These are phyloP conservation scores for Orthosia cruda DNA, from an alignment of 2,888 invertebrate species.

Conservation along the genomic window DNA sequence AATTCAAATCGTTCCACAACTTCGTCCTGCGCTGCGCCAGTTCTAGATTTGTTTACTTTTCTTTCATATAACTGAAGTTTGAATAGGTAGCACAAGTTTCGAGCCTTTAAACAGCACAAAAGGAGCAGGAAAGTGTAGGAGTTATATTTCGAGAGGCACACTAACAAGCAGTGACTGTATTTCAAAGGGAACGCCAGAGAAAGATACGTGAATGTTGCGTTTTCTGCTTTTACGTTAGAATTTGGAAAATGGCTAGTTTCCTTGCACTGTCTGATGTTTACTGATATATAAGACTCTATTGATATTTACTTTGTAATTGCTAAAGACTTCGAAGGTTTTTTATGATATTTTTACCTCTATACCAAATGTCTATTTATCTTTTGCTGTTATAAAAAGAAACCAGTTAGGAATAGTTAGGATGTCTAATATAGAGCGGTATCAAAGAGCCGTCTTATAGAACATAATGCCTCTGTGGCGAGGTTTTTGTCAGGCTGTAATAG, in stretches of 20 bases:
- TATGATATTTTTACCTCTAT: not conserved
- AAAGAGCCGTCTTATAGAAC: slow-evolving; percentile 18
- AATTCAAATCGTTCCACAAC: slow-evolving; percentile 40
- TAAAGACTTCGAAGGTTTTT: slow-evolving; percentile 3
- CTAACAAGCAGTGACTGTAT: slow-evolving; percentile 72
- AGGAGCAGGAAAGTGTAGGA: slow-evolving; percentile 60
- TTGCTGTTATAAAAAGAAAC: slow-evolving; percentile 7
- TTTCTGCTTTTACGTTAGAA: slow-evolving; percentile 44
- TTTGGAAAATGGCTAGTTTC: slow-evolving; percentile 44
- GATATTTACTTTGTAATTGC: slow-evolving; percentile 23
- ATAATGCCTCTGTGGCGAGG: slow-evolving; percentile 5
- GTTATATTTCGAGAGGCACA: slow-evolving; percentile 66
- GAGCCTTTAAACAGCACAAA: slow-evolving; percentile 68
- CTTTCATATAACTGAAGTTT: slow-evolving; percentile 51
- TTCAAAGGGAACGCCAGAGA: slow-evolving; percentile 63
- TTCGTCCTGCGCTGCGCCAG: slow-evolving; percentile 31
- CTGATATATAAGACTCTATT: slow-evolving; percentile 12
- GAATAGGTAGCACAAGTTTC: slow-evolving; percentile 53
- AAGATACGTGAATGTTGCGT: slow-evolving; percentile 41
- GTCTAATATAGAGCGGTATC: slow-evolving; percentile 13
- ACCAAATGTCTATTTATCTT: slow-evolving; percentile 8
- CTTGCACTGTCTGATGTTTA: slow-evolving; percentile 26
- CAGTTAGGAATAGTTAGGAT: not conserved
- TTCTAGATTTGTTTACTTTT: slow-evolving; percentile 63
- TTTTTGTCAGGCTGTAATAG: slow-evolving; percentile 22